Conservation (phyloP, 2,113 vertebrate species). For the Orthochromis malagaraziensis region DNA sequence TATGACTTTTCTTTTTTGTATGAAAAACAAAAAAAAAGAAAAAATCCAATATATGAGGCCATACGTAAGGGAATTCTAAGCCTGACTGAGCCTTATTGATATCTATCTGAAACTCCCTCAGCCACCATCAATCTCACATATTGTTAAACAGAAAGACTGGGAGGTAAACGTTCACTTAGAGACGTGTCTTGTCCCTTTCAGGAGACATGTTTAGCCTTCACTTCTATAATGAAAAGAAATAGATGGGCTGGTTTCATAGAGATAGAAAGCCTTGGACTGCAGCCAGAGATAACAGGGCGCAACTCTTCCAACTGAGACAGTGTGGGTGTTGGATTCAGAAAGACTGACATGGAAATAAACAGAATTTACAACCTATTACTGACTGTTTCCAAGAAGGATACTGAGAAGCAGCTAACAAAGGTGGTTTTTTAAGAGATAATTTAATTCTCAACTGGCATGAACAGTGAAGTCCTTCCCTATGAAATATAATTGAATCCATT, state of each 20-base stretch:
- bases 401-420: background rate
- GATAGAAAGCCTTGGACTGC: conserved; percentile 19
- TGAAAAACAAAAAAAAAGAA: background rate
- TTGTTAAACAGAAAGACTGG: conserved; percentile 4
- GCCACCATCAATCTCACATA: background rate
- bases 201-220: conserved; percentile 44
- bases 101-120: background rate
- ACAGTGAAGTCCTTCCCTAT: background rate
- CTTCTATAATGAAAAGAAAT: conserved; percentile 63
- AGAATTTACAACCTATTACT: background rate
- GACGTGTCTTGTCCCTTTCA: conserved; percentile 26
- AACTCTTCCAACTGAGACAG: conserved; percentile 11
- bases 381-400: background rate
- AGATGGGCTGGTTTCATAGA: conserved; percentile 37
- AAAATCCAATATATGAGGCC: conserved; percentile 5
- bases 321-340: conserved; percentile 16
- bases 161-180: conserved; percentile 18
- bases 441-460: background rate
- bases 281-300: conserved; percentile 33
- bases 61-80: background rate
- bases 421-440: background rate
- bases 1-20: background rate
- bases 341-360: conserved; percentile 6
- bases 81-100: conserved; percentile 8
- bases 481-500: conserved; percentile 4